Evolutionary conservation across 1,140 invertebrate species (phyloP), one percentile per base, ranked within the genome.

Genomic region (Leptinotarsa texana): DNA sequence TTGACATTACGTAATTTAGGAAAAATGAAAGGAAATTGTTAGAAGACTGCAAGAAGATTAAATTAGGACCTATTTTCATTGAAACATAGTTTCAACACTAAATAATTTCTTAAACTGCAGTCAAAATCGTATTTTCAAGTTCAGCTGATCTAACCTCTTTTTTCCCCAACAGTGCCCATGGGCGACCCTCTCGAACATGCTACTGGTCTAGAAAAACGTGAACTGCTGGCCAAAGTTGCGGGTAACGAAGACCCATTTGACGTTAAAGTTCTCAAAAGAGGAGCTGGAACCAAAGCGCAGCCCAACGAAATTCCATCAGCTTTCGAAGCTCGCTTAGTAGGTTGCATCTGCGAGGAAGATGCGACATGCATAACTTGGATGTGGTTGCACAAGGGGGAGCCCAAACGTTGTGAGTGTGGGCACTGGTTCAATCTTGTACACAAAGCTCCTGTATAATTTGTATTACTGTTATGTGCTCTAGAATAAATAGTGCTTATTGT

Each of bases 311-410:
- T 99, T 80, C 94, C 95, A 75, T 98, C 96, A 66, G 92, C 93
- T 77, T 95, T 94, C 81, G 92, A 96, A 77, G 92, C 93, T 76
- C 91, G 97, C 81, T 89, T 99, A 78, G 91, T 99, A 82, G 98
- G 97, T 71, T 99, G 98, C 87, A 90, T 99, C 84, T 99, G 98
- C 87, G 95, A 98, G 86, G 95, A 97, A 86, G 97, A 99, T 83
- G 89, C 94, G 21, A 91, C 92, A 73, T 87, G 89, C 76, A 90
- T 99, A 77, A 94, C 92, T 82, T 99, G 95, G 94, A 97, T 98
- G 93, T 96, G 95, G 93, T 85, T 99, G 78, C 91, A 98, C 84
- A 90, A 91, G 85, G 96, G 94, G 18, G 90, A 92, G 78, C 92
- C 95, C 51, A 94, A 94, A 81, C 92, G 98, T 76, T 99, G 98